Base-by-base conservation (phyloP, 1,140 invertebrate species). In the Agrilus planipennis region DNA sequence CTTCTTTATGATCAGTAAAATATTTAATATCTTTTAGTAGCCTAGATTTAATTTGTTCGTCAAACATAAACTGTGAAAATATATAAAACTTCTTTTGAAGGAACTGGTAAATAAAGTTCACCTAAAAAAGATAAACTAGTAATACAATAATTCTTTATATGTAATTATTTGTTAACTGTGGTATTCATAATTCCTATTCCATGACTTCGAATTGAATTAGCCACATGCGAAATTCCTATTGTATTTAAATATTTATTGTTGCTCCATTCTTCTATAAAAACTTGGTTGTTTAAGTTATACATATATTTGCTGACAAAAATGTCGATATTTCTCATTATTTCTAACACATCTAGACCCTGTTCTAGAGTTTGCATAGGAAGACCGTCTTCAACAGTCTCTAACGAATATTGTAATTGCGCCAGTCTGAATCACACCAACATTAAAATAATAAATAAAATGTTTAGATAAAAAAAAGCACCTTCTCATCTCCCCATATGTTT, bases 161-260 rank as follows among this genome's bases (percentile, higher is more conserved):
- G 11, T 34, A 31, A 20, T 7, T 18, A 43, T 29, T 18, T 39
- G 62, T 62, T 62, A 54, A 80, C 85, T 1, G 91, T 94, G 0
- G 92, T 96, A 54, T 94, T 96, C 76, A 97, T 92, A 36, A 99
- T 92, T 2, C 95, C 95, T 16, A 84, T 89, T 19, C 95, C 95
- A 63, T 99, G 94, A 0, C 93, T 98, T 53, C 93, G 73, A 45
- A 99, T 92, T 0, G 93, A 98, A 71, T 98, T 98, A 0, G 94
- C 90, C 38, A 98, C 81, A 53, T 99, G 94, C 6, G 79, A 71
- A 41, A 98, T 96, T 41, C 89, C 90, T 46, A 99, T 90, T 1
- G 94, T 94, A 61, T 96, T 96, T 27, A 99, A 65, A 68, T 93
- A 83, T 60, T 96, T 97, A 58, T 90, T 94, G 47, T 84, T 81